These are phyloP conservation scores for Gymnocypris eckloni DNA, from an alignment of 2,797 vertebrate species.

Conservation along the genomic window DNA sequence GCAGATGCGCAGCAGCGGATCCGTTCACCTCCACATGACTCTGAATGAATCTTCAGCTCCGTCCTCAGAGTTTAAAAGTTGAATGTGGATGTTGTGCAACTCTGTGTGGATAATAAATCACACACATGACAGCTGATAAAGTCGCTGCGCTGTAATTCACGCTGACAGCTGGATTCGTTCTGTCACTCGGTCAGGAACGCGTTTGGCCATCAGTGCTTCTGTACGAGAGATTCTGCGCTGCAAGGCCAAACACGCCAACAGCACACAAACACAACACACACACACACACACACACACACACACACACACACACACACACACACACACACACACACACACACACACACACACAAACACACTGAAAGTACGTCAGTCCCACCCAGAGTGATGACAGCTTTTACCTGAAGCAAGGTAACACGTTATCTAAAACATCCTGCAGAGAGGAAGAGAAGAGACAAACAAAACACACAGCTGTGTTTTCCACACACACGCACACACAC, in stretches of 20 bases:
- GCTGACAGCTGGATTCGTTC: slow-evolving; percentile 19
- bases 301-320: slow-evolving; percentile 59
- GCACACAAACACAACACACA: slow-evolving; percentile 66
- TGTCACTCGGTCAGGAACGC: not conserved
- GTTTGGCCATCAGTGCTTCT: slow-evolving; percentile 73
- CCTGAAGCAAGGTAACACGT: slow-evolving; percentile 75
- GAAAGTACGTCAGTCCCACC: slow-evolving; percentile 75
- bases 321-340: slow-evolving; percentile 59
- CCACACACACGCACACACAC: not conserved
- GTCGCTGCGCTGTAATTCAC: slow-evolving; percentile 64
- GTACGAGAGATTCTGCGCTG: slow-evolving; percentile 70
- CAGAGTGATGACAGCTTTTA: slow-evolving; percentile 77
- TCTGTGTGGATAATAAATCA: slow-evolving; percentile 73
- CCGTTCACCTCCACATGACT: slow-evolving; percentile 15
- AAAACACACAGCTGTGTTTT: slow-evolving; percentile 55
- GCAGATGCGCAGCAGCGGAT: not conserved
- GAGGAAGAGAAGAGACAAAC: slow-evolving; percentile 70
- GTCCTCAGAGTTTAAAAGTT: slow-evolving; percentile 79
- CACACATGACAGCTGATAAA: slow-evolving; percentile 76
- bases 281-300: slow-evolving; percentile 64
- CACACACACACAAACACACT: slow-evolving; percentile 17
- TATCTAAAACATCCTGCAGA: slow-evolving; percentile 68
- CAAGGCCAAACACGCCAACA: slow-evolving; percentile 90
- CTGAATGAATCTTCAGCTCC: slow-evolving; percentile 62
- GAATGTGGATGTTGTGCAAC: slow-evolving; percentile 78